Conservation (phyloP, 2,888 invertebrate species). For the Bombylius discolor region DNA sequence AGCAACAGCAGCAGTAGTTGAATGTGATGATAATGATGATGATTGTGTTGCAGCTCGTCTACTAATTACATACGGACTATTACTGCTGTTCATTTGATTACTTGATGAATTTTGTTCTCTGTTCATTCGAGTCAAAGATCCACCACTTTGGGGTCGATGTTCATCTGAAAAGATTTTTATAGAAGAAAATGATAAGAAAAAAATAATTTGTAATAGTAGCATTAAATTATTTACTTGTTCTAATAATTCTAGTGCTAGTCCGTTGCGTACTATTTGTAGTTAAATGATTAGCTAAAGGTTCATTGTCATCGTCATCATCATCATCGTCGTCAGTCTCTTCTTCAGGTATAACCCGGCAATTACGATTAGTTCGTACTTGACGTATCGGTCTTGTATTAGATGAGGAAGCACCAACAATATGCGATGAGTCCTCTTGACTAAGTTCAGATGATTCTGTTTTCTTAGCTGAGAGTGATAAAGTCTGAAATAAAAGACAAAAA, state of each 20-base stretch:
- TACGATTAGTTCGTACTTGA: conserved; percentile 33
- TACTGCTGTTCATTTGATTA: neutral
- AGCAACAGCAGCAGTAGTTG: neutral
- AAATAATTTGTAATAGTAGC: too few relatives aligned
- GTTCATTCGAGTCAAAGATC: neutral
- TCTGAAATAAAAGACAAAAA: neutral
- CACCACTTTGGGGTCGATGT: conserved; percentile 6
- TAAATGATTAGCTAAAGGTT: conserved; percentile 5
- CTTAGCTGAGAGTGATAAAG: neutral
- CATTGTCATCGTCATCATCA: conserved; percentile 19
- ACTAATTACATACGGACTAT: neutral
- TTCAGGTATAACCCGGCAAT: conserved; percentile 24
- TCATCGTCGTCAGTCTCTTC: conserved; percentile 13
- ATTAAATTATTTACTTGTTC: conserved; percentile 9
- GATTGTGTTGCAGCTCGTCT: neutral
- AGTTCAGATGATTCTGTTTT: conserved; percentile 11
- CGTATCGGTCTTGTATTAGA: conserved; percentile 15
- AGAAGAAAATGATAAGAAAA: too few relatives aligned
- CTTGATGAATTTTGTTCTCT: neutral
- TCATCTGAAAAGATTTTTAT: conserved; percentile 2
- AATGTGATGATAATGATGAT: neutral
- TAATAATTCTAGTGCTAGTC: conserved; percentile 1
- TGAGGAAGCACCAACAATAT: neutral
- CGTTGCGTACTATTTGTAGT: conserved; percentile 2
- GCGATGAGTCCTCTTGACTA: conserved; percentile 7